These are phyloP conservation scores for Pollenia amentaria DNA, from an alignment of 2,888 invertebrate genomes.

Conservation along the genomic window DNA sequence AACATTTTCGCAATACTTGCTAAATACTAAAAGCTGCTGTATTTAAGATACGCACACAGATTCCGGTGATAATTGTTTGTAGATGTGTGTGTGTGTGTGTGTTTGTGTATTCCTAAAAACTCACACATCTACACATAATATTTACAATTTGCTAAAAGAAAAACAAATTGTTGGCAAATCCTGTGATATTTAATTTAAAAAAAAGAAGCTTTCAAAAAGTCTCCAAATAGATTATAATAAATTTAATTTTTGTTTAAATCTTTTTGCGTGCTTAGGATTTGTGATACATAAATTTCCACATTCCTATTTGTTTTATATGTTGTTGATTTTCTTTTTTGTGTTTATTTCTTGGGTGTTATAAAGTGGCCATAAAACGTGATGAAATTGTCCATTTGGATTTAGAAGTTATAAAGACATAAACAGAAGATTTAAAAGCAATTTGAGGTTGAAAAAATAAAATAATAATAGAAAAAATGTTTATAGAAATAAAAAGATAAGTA, in stretches of 20 bases:
- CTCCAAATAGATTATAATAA: slow-evolving; percentile 20
- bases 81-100: not conserved
- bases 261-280: slow-evolving; percentile 29
- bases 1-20: slow-evolving; percentile 58
- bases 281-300: slow-evolving; percentile 26
- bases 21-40: slow-evolving; percentile 57
- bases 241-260: slow-evolving; percentile 1
- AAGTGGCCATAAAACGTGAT: slow-evolving; percentile 42
- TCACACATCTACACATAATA: not conserved
- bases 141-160: slow-evolving; percentile 21
- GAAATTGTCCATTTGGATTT: slow-evolving; percentile 29
- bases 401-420: slow-evolving; percentile 27
- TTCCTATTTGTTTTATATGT: not conserved
- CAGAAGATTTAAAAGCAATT: slow-evolving; percentile 35
- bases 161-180: slow-evolving; percentile 62
- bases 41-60: slow-evolving; percentile 58
- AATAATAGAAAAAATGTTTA: no score
- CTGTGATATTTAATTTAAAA: slow-evolving; percentile 23
- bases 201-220: not conserved
- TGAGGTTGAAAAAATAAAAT: not conserved
- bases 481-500: not conserved
- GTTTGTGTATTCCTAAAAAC: not conserved
- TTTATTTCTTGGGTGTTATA: not conserved
- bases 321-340: not conserved
- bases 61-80: slow-evolving; percentile 63